Conservation (phyloP, 2,888 invertebrate species). For the Augochlorella aurata region DNA sequence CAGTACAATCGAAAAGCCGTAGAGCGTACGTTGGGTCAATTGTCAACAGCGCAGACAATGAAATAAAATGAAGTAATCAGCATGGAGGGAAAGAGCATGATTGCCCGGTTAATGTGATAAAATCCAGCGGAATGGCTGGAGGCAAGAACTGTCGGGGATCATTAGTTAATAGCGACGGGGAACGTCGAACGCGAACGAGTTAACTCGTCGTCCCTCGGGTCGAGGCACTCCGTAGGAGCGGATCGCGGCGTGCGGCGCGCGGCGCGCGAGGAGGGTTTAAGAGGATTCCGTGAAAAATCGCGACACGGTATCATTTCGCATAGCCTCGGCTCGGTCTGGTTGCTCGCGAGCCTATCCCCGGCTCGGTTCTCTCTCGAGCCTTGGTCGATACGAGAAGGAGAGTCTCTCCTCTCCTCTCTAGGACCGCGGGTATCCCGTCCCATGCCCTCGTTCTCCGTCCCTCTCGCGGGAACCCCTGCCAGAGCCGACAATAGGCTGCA, state of each 20-base stretch:
- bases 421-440: constrained; percentile 43
- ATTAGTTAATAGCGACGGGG: not conserved
- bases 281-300: constrained; percentile 53
- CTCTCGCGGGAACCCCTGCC: constrained; percentile 72
- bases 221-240: not conserved
- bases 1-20: not conserved
- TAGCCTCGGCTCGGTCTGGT: constrained; percentile 31
- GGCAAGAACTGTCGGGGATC: not conserved
- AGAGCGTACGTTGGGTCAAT: not conserved
- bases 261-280: not conserved
- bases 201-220: not conserved
- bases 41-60: not conserved
- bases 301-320: constrained; percentile 29
- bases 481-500: constrained; percentile 79
- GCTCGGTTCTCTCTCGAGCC: constrained; percentile 60
- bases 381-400: constrained; percentile 75
- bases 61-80: not conserved
- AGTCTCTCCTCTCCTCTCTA: constrained; percentile 67
- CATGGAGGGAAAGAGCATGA: not conserved
- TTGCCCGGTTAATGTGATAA: not conserved
- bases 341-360: constrained; percentile 48
- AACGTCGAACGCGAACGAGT: not conserved
- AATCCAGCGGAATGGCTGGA: not conserved
- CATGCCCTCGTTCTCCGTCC: constrained; percentile 54
- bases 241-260: not conserved